These are phyloP conservation scores for Phyllotreta cruciferae DNA, from an alignment of 2,888 invertebrate genomes.

Conservation along the genomic window DNA sequence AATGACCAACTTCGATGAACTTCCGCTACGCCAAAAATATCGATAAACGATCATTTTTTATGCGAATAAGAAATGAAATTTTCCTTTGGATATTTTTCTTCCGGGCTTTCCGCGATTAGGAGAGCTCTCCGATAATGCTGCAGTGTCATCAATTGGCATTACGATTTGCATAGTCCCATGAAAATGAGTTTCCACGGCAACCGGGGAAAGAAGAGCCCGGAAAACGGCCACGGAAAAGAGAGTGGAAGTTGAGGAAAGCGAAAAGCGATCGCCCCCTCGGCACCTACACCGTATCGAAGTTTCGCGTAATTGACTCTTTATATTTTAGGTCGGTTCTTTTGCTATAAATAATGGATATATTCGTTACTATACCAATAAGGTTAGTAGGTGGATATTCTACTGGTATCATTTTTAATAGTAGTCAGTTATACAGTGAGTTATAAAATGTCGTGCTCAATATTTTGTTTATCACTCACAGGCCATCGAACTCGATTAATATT, in stretches of 20 bases:
- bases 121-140: constrained; percentile 16
- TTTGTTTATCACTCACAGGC: too few species aligned
- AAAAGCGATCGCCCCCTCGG: constrained; percentile 13
- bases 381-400: too few species aligned
- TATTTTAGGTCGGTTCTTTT: not conserved
- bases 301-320: constrained; percentile 5
- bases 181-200: constrained; percentile 37
- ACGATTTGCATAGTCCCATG: constrained; percentile 33
- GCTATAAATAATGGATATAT: constrained; percentile 7
- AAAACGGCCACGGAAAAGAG: not conserved
- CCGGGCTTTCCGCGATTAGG: constrained; percentile 8
- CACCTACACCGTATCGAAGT: constrained; percentile 1
- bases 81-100: constrained; percentile 10
- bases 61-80: constrained; percentile 12
- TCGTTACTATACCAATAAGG: not conserved
- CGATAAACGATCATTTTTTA: constrained; percentile 6
- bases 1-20: too few species aligned
- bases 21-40: too few species aligned
- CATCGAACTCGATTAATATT: too few species aligned
- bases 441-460: too few species aligned
- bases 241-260: constrained; percentile 14
- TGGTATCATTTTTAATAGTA: too few species aligned
- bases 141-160: constrained; percentile 33
- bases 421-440: too few species aligned
- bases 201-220: constrained; percentile 5